Evolutionary conservation across 2,797 vertebrate species (phyloP), one percentile per base, ranked within the genome.

Genomic region (Spinus olivaceus): DNA sequence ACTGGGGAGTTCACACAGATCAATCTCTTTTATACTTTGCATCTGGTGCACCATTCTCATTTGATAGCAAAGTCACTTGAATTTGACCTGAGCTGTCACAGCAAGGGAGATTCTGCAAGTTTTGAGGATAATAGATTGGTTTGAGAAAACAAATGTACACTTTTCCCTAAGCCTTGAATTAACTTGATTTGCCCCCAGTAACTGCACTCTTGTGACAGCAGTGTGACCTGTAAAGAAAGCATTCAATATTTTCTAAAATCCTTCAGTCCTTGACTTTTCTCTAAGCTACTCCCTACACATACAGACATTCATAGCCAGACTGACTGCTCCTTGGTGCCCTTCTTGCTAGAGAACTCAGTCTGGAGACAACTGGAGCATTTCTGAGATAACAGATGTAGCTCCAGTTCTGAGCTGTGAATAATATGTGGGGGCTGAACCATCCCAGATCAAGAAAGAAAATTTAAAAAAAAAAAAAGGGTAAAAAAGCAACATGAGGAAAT

Each of bases 11-110:
- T 94, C 92, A 93, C 74, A 90, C 61, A 85, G 53, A 86, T 71
- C 49, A 71, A 10, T 3, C 1, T 41, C 35, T 90, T 88, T 82
- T 64, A 39, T 80, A 39, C 2, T 2, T 83, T 81, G 93, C 82
- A 79, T 81, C 61, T 70, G 42, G 47, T 76, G 50, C 51, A 3
- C 71, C 91, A 42, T 74, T 92, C 73, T 88, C 46, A 32, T 61
- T 88, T 92, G 47, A 67, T 37, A 69, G 66, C 28, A 42, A 81
- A 66, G 49, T 54, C 88, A 67, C 60, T 92, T 86, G 63, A 74
- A 87, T 78, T 90, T 95, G 78, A 92, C 67, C 83, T 49, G 28
- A 80, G 39, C 54, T 90, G 65, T 80, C 61, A 88, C 61, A 95
- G 59, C 25, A 28, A 91, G 23, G 35, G 44, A 92, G 21, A 79